Evolutionary conservation across 2,113 vertebrate genomes (phyloP).

Genomic region (Bathybates hornii): DNA sequence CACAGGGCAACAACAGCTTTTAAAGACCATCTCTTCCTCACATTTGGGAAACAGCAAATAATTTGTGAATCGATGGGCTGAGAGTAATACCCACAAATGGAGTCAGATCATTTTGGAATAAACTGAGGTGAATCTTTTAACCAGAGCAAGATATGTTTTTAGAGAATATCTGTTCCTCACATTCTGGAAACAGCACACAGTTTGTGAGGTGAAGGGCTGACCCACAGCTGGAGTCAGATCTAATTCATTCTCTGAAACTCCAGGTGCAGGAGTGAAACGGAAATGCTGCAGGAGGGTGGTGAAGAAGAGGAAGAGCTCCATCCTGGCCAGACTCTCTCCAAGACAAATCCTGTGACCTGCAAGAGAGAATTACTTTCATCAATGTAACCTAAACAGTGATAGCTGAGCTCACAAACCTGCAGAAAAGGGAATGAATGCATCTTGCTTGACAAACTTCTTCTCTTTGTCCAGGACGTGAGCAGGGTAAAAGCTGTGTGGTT

Average conservation of each 20-base stretch:
- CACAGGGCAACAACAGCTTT: too few relatives aligned
- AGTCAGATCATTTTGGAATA: too few relatives aligned
- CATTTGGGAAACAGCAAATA: too few relatives aligned
- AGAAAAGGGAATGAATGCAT: neutral
- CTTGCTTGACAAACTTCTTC: neutral
- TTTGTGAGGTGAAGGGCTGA: slow-evolving; percentile 27
- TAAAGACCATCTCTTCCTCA: too few relatives aligned
- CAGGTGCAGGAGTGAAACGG: slow-evolving; percentile 62
- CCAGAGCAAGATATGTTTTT: too few relatives aligned
- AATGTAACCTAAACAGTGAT: neutral
- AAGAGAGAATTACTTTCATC: neutral
- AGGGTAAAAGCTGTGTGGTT: neutral
- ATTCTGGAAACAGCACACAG: slow-evolving; percentile 9
- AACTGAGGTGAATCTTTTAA: too few relatives aligned
- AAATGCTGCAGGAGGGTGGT: slow-evolving; percentile 58
- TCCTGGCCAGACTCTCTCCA: neutral
- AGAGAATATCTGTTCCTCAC: too few relatives aligned
- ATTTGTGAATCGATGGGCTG: too few relatives aligned
- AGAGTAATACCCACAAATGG: too few relatives aligned
- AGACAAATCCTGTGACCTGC: too few relatives aligned
- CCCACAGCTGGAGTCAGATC: slow-evolving; percentile 54
- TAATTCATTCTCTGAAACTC: slow-evolving; percentile 61
- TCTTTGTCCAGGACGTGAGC: neutral
- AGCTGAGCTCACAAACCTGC: neutral
- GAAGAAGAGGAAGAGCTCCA: neutral